phyloP scores from a whole-genome alignment of 2,797 vertebrate species.

The Morelia viridis region DNA sequence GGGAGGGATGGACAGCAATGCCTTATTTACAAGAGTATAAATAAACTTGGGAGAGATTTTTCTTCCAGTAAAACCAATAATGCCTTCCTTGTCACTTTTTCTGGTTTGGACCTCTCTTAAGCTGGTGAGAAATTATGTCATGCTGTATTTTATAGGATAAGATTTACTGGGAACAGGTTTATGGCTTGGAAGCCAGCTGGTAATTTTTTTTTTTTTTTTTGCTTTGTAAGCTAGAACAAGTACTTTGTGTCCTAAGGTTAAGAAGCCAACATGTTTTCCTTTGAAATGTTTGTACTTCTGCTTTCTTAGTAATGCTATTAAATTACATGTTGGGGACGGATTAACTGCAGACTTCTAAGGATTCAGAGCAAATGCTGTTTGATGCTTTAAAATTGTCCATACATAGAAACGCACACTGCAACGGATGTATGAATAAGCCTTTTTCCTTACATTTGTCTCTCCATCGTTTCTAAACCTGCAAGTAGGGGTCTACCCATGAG shows the following conservation, averaged over 20 bases:
- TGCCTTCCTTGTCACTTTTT: neutral
- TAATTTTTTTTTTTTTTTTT: neutral
- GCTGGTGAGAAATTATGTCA: neutral
- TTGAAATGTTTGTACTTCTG: neutral
- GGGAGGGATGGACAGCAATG: neutral
- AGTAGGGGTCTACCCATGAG: neutral
- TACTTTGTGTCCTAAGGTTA: neutral
- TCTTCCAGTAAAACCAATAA: neutral
- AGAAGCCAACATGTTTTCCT: neutral
- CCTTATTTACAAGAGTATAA: constrained; percentile 10
- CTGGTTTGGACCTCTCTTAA: neutral
- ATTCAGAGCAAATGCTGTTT: neutral
- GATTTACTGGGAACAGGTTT: neutral
- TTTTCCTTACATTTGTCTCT: neutral
- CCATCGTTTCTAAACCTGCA: neutral
- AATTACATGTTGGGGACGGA: neutral
- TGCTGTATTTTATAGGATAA: neutral
- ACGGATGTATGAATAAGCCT: neutral
- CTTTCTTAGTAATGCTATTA: neutral
- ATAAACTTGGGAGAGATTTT: constrained; percentile 32
- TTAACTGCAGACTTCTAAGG: neutral
- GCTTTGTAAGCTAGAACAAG: neutral
- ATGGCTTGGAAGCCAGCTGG: neutral
- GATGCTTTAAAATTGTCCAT: neutral
- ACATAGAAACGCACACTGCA: neutral